A percentile compares a stretch with the other conserved stretches of the same genome.
These are phyloP conservation scores for Heloderma charlesbogerti DNA, from an alignment of 2,113 vertebrate species.

Conservation along the genomic window DNA sequence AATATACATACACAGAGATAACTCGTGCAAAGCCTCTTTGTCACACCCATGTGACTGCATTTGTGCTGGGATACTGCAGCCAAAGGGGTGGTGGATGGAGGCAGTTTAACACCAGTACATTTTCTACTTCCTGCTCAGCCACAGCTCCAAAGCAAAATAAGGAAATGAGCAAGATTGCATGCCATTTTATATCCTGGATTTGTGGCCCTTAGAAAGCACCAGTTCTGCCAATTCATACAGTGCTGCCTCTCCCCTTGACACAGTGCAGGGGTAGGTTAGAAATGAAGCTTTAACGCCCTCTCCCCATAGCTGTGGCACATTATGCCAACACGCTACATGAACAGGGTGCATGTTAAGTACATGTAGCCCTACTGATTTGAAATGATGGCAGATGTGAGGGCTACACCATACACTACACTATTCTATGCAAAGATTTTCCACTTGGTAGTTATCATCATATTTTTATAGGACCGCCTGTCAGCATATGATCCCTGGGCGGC, in stretches of 20 bases:
- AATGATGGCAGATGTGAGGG: neutral
- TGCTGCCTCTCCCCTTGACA: neutral
- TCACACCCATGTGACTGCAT: neutral
- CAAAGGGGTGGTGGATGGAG: neutral
- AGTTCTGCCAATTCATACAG: neutral
- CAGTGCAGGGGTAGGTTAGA: neutral
- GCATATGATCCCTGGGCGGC: neutral
- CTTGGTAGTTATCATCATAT: neutral
- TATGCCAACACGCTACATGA: neutral
- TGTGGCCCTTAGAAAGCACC: neutral
- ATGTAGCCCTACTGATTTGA: neutral
- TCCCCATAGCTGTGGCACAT: neutral
- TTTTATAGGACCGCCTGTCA: neutral
- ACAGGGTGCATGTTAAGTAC: neutral
- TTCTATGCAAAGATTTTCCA: neutral
- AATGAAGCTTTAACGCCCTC: neutral
- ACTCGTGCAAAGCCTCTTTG: too few species aligned
- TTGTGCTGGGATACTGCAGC: neutral
- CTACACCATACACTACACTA: too few species aligned
- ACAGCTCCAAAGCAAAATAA: neutral
- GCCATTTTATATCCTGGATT: neutral
- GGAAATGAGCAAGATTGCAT: neutral
- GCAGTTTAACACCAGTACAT: neutral
- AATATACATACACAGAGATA: neutral
- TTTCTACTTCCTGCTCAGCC: neutral